Base-by-base conservation (phyloP, 1,140 invertebrate genomes). In the Drosophila suzukii region DNA sequence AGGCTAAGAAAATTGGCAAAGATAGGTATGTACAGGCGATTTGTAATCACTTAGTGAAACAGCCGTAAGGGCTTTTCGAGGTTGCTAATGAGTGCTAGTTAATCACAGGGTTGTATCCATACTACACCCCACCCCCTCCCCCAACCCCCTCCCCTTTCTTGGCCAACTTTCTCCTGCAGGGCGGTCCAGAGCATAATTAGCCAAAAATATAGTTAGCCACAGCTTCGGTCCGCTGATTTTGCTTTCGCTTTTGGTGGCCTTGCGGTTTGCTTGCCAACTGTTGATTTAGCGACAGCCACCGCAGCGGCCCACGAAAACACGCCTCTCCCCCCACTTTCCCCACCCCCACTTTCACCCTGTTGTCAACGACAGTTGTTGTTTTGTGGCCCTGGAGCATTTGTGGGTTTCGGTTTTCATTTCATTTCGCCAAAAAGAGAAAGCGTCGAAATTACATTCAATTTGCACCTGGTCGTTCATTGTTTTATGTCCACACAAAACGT, bases 401-500 rank as follows among this genome's bases (percentile, higher is more conserved):
- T 41, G 63, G 55, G 75, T 72, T 88, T 88, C 61, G 78, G 78
- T 75, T 72, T 82, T 72, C 63, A 55, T 57, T 75, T 57, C 51
- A 63, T 75, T 63, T 74, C 58, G 41, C 63, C 46, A 30, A 54
- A 61, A 66, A 43, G 61, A 30, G 47, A 53, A 63, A 53, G 67
- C 65, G 46, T 72, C 49, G 54, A 75, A 88, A 89, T 88, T 88
- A 84, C 60, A 78, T 90, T 78, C 84, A 88, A 89, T 88, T 88
- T 89, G 63, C 84, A 88, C 81, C 84, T 88, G 84, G 50, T 66
- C 66, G 39, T 30, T 70, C 56, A 47, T 63, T 70, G 66, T 68
- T 67, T 65, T 58, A 62, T 55, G 38, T 39, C 36, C 17, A 62
- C 17, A 62, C 32, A 34, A 20, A 20, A 20, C 20, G 20, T 34